A percentile compares a stretch with the other conserved stretches of the same genome.
These are phyloP conservation scores for Eupithecia abbreviata DNA, from an alignment of 2,888 invertebrate species.

Conservation along the genomic window DNA sequence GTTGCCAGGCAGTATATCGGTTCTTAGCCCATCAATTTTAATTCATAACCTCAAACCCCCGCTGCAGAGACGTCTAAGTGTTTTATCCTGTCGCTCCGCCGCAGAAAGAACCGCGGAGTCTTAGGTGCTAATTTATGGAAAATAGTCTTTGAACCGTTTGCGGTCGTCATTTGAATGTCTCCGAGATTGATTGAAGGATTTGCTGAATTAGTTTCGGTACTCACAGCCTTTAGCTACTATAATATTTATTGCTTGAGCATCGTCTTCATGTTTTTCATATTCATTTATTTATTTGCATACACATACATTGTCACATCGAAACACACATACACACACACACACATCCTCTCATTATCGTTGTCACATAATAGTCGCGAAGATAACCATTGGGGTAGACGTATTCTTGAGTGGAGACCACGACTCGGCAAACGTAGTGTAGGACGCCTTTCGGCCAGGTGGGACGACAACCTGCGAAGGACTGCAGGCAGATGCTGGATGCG, in stretches of 20 bases:
- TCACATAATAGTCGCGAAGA: too few species aligned
- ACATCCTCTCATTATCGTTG: too few species aligned
- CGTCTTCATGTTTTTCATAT: neutral
- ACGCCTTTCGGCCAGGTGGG: too few species aligned
- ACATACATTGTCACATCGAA: too few species aligned
- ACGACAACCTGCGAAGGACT: too few species aligned
- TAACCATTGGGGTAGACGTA: too few species aligned
- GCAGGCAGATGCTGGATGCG: too few species aligned
- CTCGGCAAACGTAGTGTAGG: too few species aligned
- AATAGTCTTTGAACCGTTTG: conserved; percentile 29
- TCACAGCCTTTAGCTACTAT: neutral
- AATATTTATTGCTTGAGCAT: neutral
- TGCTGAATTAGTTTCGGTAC: neutral
- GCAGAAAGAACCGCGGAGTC: conserved; percentile 28
- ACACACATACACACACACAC: too few species aligned
- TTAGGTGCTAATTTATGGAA: conserved; percentile 38
- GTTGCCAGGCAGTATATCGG: neutral
- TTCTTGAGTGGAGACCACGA: too few species aligned
- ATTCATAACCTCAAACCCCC: conserved; percentile 52
- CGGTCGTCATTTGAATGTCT: conserved; percentile 26
- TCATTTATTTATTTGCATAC: too few species aligned
- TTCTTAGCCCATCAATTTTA: conserved; percentile 39
- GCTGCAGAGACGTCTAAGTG: conserved; percentile 48
- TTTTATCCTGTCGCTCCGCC: conserved; percentile 52
- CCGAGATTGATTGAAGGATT: conserved; percentile 17